A percentile compares a stretch with the other conserved stretches of the same genome.
Evolutionary conservation across 2,113 vertebrate species (phyloP).

Genomic region (Rhagologus leucostigma): DNA sequence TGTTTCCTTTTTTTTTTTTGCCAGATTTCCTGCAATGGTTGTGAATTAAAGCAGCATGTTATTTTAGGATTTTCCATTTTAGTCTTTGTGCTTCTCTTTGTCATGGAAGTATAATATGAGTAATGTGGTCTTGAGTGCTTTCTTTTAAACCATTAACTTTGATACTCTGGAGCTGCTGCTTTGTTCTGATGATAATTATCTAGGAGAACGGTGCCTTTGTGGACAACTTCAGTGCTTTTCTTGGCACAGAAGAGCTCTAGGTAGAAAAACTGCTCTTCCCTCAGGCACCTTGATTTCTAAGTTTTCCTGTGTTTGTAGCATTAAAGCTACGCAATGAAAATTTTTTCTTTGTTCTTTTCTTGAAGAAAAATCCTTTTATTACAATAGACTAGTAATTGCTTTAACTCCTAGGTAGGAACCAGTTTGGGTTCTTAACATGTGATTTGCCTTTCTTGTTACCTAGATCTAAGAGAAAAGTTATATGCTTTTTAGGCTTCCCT

Average conservation of each 20-base stretch:
- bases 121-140: not conserved
- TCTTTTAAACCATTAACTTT: not conserved
- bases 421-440: not conserved
- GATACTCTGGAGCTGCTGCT: not conserved
- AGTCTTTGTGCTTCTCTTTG: not conserved
- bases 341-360: not conserved
- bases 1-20: not conserved
- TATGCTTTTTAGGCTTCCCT: not conserved
- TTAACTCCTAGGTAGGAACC: not conserved
- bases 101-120: not conserved
- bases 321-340: not conserved
- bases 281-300: not conserved
- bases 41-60: not conserved
- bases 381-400: not conserved
- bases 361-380: not conserved
- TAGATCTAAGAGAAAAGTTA: not conserved
- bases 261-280: not conserved
- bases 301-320: not conserved
- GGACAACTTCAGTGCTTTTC: not conserved
- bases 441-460: not conserved
- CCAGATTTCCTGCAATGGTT: not conserved
- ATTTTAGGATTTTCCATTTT: not conserved
- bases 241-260: not conserved
- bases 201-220: not conserved
- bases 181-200: not conserved